Evolutionary conservation across 2,113 vertebrate genomes (phyloP), one percentile per base, ranked within the genome.

Genomic region (Panurus biarmicus): DNA sequence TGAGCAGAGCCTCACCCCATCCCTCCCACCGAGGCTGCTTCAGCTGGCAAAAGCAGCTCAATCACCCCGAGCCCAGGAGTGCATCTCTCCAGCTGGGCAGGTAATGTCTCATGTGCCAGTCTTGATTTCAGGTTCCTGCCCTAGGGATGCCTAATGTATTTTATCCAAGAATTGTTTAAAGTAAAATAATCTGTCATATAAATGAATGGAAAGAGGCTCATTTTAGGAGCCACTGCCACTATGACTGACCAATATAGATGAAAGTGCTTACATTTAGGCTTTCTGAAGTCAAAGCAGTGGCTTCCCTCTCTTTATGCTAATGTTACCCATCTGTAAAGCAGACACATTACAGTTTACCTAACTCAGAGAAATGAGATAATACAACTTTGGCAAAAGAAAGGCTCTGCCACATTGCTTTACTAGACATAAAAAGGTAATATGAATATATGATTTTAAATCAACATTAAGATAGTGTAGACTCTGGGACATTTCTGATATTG

Each of bases 311-410:
- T 77, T 95, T 92, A 93, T 92, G 96, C 80, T 95, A 95, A 93
- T 26, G 78, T 86, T 67, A 81, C 16, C 61, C 95, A 94, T 96
- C 91, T 93, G 89, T 96, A 95, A 92, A 92, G 84, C 86, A 94
- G 91, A 94, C 70, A 93, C 44, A 93, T 94, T 90, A 78, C 61
- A 84, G 53, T 96, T 93, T 92, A 78, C 84, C 94, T 95, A 96
- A 93, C 91, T 93, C 93, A 94, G 93, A 96, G 94, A 95, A 93
- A 96, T 96, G 95, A 61, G 73, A 69, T 96, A 96, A 90, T 93
- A 90, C 66, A 78, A 36, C 76, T 72, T 94, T 53, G 76, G 51
- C 83, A 92, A 86, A 94, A 76, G 72, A 94, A 93, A 92, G 62
- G 22, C 54, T 95, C 83, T 36, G 92, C 89, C 57, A 72, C 40